Percentiles rank a stretch among this genome's conserved stretches.
These are phyloP conservation scores for Caenorhabditis sulstoni DNA, from an alignment of 2,888 invertebrate species.

Conservation along the genomic window DNA sequence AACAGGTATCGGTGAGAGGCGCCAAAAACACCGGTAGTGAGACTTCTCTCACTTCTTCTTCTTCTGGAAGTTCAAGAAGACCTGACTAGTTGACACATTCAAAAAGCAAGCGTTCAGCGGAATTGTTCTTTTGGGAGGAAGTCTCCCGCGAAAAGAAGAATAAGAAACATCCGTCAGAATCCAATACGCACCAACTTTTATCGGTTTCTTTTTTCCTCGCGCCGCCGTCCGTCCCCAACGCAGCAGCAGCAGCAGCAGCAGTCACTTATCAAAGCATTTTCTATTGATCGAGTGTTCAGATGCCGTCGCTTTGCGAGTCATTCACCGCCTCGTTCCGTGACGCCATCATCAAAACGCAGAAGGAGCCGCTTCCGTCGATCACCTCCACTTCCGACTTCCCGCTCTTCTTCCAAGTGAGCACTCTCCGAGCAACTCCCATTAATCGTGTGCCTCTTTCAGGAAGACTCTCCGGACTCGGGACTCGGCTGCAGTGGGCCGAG, in stretches of 20 bases:
- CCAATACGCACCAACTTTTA: constrained; percentile 11
- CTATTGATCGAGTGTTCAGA: constrained; percentile 51
- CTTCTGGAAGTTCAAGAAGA: too few relatives aligned
- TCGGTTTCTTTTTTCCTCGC: constrained; percentile 16
- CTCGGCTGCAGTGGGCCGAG: constrained; percentile 79
- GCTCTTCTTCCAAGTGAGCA: constrained; percentile 57
- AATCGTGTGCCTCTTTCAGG: constrained; percentile 17
- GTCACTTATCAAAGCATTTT: constrained; percentile 21
- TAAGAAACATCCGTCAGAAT: constrained; percentile 17
- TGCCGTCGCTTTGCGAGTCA: constrained; percentile 71
- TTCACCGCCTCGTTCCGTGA: constrained; percentile 65
- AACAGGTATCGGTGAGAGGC: too few relatives aligned
- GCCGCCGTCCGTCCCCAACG: background rate
- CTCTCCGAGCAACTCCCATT: background rate
- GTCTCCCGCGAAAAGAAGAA: background rate
- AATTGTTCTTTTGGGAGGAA: background rate
- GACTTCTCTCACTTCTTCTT: too few relatives aligned
- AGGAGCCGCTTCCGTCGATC: constrained; percentile 61
- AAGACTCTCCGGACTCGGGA: constrained; percentile 76
- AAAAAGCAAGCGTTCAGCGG: too few relatives aligned
- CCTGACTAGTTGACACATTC: too few relatives aligned
- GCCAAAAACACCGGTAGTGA: too few relatives aligned
- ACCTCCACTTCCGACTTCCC: constrained; percentile 63
- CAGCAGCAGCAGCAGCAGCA: too few relatives aligned
- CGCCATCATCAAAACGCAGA: constrained; percentile 60